Base-by-base conservation (phyloP, 2,113 vertebrate genomes). In the Suricata suricatta region DNA sequence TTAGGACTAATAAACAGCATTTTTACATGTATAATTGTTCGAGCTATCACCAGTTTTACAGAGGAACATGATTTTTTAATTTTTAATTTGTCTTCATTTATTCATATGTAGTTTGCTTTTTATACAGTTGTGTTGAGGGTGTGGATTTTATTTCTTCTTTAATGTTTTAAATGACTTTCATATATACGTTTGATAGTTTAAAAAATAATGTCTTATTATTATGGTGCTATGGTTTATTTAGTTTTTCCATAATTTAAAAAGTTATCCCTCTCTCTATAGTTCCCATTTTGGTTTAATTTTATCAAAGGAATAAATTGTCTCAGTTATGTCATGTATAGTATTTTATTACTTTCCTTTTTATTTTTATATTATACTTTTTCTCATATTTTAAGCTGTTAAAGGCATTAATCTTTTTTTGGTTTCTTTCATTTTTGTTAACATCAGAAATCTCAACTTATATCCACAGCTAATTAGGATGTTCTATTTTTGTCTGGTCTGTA, bases 261-360 rank as follows among this genome's bases (percentile, higher is more conserved):
- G 38, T 25, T 90, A 64, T 13, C 10, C 44, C 31, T 16, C 23
- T 88, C 23, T 76, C 21, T 92, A 11, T 47, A 54, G 15, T 92
- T 93, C 21, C 68, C 44, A n/a, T 47, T 95, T 96, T 91, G n/a
- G 16, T 23, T 85, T 96, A 94, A 80, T 92, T 93, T 94, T 90
- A 76, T 90, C 38, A 52, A 94, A 80, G 7, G 25, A 38, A 35
- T 74, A 90, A 81, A 41, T 90, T 74, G 44, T 85, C 31, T 96
- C 54, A 80, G 19, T 93, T 93, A 33, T 4, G 47, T 72, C 94
- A 44, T 41, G 33, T 64, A 54, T 66, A 88, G 10, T 47, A 74
- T 77, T 95, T 96, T 4, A 29, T 92, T 80, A n/a, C 19, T 95
- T 95, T 79, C 7, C 54, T 80, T 96, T 44, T 80, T 44, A 44